Evolutionary conservation across 2,888 invertebrate species (phyloP).

Genomic region (Archaeoteleia sp.): DNA sequence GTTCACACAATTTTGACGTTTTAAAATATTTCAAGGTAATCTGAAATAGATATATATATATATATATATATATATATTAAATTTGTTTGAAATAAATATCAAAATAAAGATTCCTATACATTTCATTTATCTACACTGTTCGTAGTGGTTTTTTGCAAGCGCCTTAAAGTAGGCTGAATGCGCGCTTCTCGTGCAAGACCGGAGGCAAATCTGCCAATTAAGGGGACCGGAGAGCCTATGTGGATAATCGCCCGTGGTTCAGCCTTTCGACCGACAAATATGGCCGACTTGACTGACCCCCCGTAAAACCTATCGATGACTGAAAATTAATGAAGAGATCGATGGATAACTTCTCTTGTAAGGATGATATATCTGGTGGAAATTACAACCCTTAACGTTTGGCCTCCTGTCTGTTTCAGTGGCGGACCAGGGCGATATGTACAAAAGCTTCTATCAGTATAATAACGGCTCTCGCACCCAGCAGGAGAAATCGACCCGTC

Average conservation of each 20-base stretch:
- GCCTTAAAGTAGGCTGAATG: conserved; percentile 10
- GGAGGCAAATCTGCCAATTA: conserved; percentile 51
- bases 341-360: conserved; percentile 15
- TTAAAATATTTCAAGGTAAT: too few species aligned
- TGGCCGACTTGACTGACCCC: conserved; percentile 37
- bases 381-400: conserved; percentile 69
- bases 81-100: too few species aligned
- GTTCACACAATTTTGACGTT: too few species aligned
- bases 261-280: conserved; percentile 43
- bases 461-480: conserved; percentile 81
- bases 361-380: conserved; percentile 26
- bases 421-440: conserved; percentile 89
- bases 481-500: conserved; percentile 81
- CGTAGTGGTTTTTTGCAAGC: neutral
- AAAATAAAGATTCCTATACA: neutral
- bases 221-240: conserved; percentile 70
- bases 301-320: conserved; percentile 42
- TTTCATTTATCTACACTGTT: conserved; percentile 41
- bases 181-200: conserved; percentile 55
- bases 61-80: neutral
- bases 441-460: conserved; percentile 88
- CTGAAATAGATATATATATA: conserved; percentile 11
- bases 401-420: conserved; percentile 79
- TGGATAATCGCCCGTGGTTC: conserved; percentile 74
- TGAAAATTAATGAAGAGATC: conserved; percentile 27